phyloP scores from a whole-genome alignment of 1,140 invertebrate genomes.

The Leptestheria dahalacensis region DNA sequence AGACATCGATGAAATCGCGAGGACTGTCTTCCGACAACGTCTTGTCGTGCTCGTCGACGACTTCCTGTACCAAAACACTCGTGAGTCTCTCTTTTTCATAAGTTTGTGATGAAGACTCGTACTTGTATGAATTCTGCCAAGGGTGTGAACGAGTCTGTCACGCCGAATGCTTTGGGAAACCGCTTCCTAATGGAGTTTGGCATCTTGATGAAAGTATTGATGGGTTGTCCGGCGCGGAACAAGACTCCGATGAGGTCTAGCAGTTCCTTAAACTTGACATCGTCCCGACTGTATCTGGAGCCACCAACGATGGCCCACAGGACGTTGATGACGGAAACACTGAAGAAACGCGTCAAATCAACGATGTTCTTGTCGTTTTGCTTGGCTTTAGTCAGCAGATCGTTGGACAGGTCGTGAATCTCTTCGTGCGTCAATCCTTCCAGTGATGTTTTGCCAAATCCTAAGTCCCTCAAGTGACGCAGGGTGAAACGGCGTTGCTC shows the following conservation, averaged over 20 bases:
- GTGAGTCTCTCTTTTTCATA: not conserved
- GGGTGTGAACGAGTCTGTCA: conserved; percentile 9
- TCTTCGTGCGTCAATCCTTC: conserved; percentile 16
- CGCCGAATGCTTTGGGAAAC: conserved; percentile 17
- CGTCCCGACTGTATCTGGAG: conserved; percentile 26
- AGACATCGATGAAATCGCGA: conserved; percentile 60
- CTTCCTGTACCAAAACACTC: conserved; percentile 29
- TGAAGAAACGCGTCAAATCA: conserved; percentile 2
- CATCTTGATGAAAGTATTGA: not conserved
- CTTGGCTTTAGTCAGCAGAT: not conserved
- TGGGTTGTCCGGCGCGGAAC: conserved; percentile 10
- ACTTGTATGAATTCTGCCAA: conserved; percentile 2
- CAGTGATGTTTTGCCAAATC: conserved; percentile 17
- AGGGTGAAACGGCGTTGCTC: conserved; percentile 17
- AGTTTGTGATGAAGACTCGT: not conserved
- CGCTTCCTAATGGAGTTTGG: conserved; percentile 10
- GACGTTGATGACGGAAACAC: conserved; percentile 44
- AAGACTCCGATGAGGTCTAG: conserved; percentile 36
- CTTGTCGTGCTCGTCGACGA: conserved; percentile 40
- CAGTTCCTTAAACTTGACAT: conserved; percentile 36
- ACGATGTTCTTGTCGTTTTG: not conserved
- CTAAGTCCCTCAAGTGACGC: conserved; percentile 17
- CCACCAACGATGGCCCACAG: conserved; percentile 53
- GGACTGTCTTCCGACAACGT: conserved; percentile 33
- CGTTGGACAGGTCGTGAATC: conserved; percentile 13